Base-by-base conservation (phyloP, 2,888 invertebrate species). In the Drosophila barbarae region DNA sequence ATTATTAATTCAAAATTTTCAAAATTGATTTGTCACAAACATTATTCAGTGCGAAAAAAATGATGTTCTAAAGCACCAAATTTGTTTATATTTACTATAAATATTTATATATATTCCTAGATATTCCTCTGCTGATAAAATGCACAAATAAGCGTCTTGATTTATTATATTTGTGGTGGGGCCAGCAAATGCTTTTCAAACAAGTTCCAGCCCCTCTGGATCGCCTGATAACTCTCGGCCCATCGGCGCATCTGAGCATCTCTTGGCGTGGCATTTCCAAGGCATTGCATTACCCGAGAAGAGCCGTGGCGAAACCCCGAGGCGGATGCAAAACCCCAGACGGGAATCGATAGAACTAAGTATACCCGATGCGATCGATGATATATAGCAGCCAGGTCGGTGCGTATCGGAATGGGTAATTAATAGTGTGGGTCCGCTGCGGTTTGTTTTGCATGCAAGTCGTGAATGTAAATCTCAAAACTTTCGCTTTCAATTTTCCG, bases 311-410 rank as follows among this genome's bases (percentile, higher is more conserved):
- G 39, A 64, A 61, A 50, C 30, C 50, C 61, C 50, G 12, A 12
- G 6, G 15, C 13, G 34, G 51, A 42, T 64, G 64, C 51, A 63
- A 63, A 63, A 44, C 42, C 64, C 64, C 64, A 50, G 21, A 10
- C 7, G 10, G 12, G 15, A 57, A 12, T 46, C 36, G 2, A 18
- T 7, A n/a, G 10, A 38, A 38, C 32, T 35, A 21, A 3, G 21
- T 21, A 10, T 10, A 30, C 42, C 53, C 42, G 23, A 18, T n/a
- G 23, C 41, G 10, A 28, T 41, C 18, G 26, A n/a, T 41, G 18
- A 46, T 21, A 13, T 50, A 34, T 38, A 9, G 21, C 5, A 18
- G 0, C 28, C 28, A 26, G 4, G 46, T 2, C 9, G 21, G 13
- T 49, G 49, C 49, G 49, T 49, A 49, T 47, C 34, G n/a, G 32